A percentile compares a stretch with the other conserved stretches of the same genome.
These are phyloP conservation scores for Sipha flava DNA, from an alignment of 1,140 invertebrate genomes.

Conservation along the genomic window DNA sequence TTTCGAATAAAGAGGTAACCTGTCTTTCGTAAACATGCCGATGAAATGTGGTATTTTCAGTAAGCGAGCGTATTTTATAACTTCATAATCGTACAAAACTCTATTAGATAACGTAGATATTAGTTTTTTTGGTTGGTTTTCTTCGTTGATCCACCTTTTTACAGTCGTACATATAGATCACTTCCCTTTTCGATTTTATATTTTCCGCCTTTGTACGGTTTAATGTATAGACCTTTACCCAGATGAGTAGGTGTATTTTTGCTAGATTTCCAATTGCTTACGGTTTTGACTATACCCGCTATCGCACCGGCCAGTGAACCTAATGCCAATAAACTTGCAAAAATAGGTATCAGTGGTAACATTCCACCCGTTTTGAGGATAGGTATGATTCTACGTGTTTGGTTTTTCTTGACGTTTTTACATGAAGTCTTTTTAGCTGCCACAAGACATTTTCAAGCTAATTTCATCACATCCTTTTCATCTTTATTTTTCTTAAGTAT, in stretches of 20 bases:
- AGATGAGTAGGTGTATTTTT: neutral
- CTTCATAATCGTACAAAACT: too few relatives aligned
- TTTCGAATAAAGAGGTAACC: conserved; percentile 27
- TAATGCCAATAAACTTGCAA: neutral
- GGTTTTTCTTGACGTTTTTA: neutral
- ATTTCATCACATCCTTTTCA: neutral
- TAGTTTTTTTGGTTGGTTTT: neutral
- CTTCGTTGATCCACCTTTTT: neutral
- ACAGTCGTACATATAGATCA: neutral
- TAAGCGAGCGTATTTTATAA: neutral
- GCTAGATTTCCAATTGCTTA: neutral
- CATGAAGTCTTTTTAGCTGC: neutral
- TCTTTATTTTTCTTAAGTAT: neutral
- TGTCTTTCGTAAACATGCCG: conserved; percentile 35
- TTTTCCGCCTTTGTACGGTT: neutral
- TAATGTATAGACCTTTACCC: neutral
- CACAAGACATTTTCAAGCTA: neutral
- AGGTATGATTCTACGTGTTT: neutral
- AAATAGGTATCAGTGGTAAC: neutral
- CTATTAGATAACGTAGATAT: neutral
- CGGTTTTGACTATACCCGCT: neutral
- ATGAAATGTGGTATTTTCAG: conserved; percentile 22
- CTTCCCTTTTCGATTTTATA: neutral
- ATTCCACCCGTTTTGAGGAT: neutral
- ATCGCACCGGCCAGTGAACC: neutral